Percentiles rank a stretch among this genome's conserved stretches.
These are phyloP conservation scores for Magallana nippona DNA, from an alignment of 2,888 invertebrate species.

Conservation along the genomic window DNA sequence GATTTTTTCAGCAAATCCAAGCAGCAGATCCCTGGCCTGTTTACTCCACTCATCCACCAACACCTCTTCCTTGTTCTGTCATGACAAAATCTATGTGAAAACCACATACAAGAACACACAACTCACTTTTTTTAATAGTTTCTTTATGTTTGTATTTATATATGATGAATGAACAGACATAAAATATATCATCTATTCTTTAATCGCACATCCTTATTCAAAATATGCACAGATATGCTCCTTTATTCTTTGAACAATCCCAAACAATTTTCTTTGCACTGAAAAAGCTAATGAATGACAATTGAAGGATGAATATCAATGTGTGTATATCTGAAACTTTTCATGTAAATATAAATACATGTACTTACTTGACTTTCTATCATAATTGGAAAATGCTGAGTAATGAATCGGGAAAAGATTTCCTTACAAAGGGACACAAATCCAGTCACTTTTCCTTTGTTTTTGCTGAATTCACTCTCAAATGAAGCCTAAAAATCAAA, in stretches of 20 bases:
- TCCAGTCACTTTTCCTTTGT: conserved; percentile 62
- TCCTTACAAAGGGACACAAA: conserved; percentile 77
- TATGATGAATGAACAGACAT: too few species aligned
- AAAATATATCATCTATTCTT: too few species aligned
- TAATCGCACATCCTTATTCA: too few species aligned
- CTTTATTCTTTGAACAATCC: too few species aligned
- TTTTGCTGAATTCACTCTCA: conserved; percentile 68
- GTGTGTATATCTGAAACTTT: too few species aligned
- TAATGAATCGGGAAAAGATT: conserved; percentile 72
- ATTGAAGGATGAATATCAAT: too few species aligned
- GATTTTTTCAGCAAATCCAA: conserved; percentile 72
- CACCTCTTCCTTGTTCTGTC: conserved; percentile 60
- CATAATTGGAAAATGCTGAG: conserved; percentile 72
- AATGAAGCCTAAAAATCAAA: conserved; percentile 69
- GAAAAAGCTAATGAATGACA: too few species aligned
- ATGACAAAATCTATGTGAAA: neutral
- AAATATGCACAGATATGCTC: too few species aligned
- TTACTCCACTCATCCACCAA: conserved; percentile 74
- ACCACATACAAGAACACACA: neutral
- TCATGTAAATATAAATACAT: neutral
- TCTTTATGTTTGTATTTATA: too few species aligned
- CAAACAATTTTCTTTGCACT: too few species aligned
- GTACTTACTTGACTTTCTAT: conserved; percentile 66
- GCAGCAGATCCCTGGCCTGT: conserved; percentile 73
- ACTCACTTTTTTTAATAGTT: too few species aligned